Base-by-base conservation (phyloP, 2,888 invertebrate species). In the Nemapogon koenigi region DNA sequence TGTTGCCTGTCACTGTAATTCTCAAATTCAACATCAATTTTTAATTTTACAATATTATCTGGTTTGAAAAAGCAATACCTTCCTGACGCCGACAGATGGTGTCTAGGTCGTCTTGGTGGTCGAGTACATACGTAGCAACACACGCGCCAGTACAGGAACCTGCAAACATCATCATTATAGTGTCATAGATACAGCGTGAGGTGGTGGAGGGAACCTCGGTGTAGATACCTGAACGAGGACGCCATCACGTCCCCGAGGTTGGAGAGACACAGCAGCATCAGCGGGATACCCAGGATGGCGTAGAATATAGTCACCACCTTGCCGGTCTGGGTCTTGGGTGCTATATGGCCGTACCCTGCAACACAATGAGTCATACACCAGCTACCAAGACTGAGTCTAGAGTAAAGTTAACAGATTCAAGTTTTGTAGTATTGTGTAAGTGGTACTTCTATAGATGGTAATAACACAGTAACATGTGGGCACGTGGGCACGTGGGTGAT, bases 301-400 rank as follows among this genome's bases (percentile, higher is more conserved):
- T 97, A 97, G 63, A 97, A 90, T 55, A 97, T 96, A 10, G 97
- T 97, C 47, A 94, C 90, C 47, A 96, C 90, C 70, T 96, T 96
- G 28, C 97, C 97, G 60, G 90, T 89, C 53, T 90, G 87, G 0
- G 97, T 97, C 76, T 94, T 94, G 1, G 96, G 96, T 0, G 95
- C 90, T 43, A 96, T 94, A 66, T 97, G 94, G 4, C 96, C 97
- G 66, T 96, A 97, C 25, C 96, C 95, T 95, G 65, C 16, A 65
- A 62, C n/a, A n/a, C n/a, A n/a, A n/a, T n/a, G 7, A 22, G 22
- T 41, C 39, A 41, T 29, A 39, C 6, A 6, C 22, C 7, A 6
- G 22, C 22, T 8, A 8, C 22, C 8, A 6, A 22, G 22, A 6
- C 22, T 22, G n/a, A n/a, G n/a, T n/a, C n/a, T n/a, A n/a, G n/a